A percentile compares a stretch with the other conserved stretches of the same genome.
Evolutionary conservation across 2,888 invertebrate species (phyloP).

Genomic region (Metalampra italica): DNA sequence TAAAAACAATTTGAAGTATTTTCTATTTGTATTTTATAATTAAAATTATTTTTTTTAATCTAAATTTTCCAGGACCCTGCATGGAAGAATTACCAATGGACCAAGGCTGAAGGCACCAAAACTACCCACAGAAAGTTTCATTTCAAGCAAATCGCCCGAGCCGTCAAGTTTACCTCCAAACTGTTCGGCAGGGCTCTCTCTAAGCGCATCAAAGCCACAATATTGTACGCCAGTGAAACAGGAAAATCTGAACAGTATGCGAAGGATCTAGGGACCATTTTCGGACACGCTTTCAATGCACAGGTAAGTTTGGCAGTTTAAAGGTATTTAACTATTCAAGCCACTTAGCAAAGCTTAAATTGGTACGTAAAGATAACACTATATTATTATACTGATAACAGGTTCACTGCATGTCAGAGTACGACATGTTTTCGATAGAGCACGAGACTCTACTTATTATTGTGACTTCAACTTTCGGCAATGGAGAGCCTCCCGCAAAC

Average conservation of each 20-base stretch:
- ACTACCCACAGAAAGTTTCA: conserved; percentile 90
- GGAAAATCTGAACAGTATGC: conserved; percentile 97
- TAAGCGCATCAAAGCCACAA: conserved; percentile 95
- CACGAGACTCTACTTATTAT: conserved; percentile 95
- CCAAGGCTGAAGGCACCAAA: conserved; percentile 79
- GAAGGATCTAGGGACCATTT: conserved; percentile 91
- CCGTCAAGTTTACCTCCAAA: conserved; percentile 97
- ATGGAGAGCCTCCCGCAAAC: conserved; percentile 97
- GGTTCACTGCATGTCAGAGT: conserved; percentile 96
- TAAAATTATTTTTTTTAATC: too few species aligned
- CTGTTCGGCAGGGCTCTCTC: conserved; percentile 95
- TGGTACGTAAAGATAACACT: background rate
- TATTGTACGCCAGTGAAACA: conserved; percentile 96
- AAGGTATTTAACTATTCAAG: background rate
- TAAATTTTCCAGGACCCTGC: conserved; percentile 82
- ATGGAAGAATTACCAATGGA: conserved; percentile 95
- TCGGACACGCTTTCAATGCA: conserved; percentile 96
- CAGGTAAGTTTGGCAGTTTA: conserved; percentile 77
- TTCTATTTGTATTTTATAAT: background rate
- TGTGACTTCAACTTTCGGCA: conserved; percentile 97
- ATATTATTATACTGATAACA: conserved; percentile 45
- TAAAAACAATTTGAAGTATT: background rate
- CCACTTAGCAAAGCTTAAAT: background rate
- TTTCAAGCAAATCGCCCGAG: conserved; percentile 96
- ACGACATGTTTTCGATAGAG: conserved; percentile 95